Evolutionary conservation across 1,140 invertebrate genomes (phyloP).

Genomic region (Carposina sasakii): DNA sequence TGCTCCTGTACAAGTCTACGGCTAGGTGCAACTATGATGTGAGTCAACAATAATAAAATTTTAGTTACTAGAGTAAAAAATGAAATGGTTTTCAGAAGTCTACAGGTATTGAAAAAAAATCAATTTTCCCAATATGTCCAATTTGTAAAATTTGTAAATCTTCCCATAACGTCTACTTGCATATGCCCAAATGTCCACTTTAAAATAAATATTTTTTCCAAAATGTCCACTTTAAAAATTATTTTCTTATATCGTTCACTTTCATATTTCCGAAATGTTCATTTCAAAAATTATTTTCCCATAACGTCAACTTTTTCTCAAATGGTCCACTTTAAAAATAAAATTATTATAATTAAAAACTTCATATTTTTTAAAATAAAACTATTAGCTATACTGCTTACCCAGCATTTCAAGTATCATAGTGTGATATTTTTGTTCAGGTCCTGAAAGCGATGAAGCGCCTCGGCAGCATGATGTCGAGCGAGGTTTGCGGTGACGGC

Average conservation of each 20-base stretch:
- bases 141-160: not conserved
- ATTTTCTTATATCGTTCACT: not conserved
- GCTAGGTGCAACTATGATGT: constrained; percentile 29
- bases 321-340: not conserved
- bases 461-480: constrained; percentile 12
- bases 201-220: not conserved
- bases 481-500: constrained; percentile 8
- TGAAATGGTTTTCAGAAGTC: not conserved
- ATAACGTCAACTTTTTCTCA: not conserved
- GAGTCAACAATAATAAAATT: constrained; percentile 4
- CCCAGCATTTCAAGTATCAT: not conserved
- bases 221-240: not conserved
- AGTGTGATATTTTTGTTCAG: constrained; percentile 10
- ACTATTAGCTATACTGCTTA: not conserved
- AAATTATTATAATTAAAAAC: not conserved
- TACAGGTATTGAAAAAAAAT: not conserved
- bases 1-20: constrained; percentile 24
- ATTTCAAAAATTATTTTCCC: not conserved
- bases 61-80: not conserved
- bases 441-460: constrained; percentile 21
- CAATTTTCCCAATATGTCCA: not conserved
- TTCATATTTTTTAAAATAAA: not conserved
- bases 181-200: not conserved
- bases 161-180: not conserved
- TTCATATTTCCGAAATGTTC: not conserved